phyloP scores from a whole-genome alignment of 2,797 vertebrate species.

The Myoxocephalus aenaeus region DNA sequence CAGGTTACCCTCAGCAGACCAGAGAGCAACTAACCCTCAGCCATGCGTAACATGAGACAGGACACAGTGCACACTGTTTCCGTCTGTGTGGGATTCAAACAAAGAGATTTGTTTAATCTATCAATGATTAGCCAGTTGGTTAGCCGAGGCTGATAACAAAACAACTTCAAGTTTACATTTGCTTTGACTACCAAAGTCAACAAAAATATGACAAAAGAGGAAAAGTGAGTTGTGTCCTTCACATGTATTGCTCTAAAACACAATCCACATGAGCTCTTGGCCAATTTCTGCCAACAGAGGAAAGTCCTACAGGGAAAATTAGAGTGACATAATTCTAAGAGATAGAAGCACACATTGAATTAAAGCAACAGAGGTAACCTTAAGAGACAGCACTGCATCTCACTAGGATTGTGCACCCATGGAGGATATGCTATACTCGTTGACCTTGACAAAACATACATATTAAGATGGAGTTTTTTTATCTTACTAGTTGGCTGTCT shows the following conservation, averaged over 20 bases:
- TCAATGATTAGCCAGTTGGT: neutral
- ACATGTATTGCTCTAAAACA: conserved; percentile 12
- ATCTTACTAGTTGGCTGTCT: conserved; percentile 9
- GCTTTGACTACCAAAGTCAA: neutral
- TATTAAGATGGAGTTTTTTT: conserved; percentile 9
- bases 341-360: conserved; percentile 15
- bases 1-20: conserved; percentile 52
- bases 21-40: conserved; percentile 49
- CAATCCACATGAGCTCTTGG: conserved; percentile 26
- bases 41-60: conserved; percentile 57
- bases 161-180: neutral
- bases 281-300: conserved; percentile 32
- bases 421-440: conserved; percentile 1
- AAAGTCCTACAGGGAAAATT: conserved; percentile 8
- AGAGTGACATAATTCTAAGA: neutral
- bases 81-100: conserved; percentile 24
- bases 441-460: conserved; percentile 54
- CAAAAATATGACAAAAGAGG: neutral
- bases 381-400: conserved; percentile 40
- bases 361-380: conserved; percentile 26
- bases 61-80: conserved; percentile 13
- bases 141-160: conserved; percentile 20
- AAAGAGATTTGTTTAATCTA: conserved; percentile 12
- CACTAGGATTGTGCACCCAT: conserved; percentile 9
- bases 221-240: conserved; percentile 34